Conservation (phyloP, 2,113 vertebrate species). For the Osmerus eperlanus region DNA sequence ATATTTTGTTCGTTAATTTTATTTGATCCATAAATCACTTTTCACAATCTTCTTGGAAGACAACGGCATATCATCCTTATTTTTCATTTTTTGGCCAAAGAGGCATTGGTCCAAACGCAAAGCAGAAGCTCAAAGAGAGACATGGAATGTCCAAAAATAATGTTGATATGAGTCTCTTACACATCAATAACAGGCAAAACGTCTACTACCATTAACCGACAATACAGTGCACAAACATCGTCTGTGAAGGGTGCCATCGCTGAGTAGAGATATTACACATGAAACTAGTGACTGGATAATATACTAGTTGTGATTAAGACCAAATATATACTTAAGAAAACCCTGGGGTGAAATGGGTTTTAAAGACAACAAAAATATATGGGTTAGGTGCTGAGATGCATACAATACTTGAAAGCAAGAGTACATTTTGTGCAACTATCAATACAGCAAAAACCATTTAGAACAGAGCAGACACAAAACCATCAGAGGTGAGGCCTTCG, state of each 20-base stretch:
- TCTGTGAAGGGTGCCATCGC: conserved; percentile 36
- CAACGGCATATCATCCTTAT: conserved; percentile 64
- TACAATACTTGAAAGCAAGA: conserved; percentile 11
- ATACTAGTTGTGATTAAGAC: neutral
- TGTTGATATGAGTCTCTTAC: conserved; percentile 39
- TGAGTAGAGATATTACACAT: neutral
- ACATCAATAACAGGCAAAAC: conserved; percentile 49
- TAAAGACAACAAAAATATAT: neutral
- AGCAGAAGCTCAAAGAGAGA: conserved; percentile 62
- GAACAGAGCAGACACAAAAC: conserved; percentile 13
- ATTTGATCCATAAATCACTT: conserved; percentile 64
- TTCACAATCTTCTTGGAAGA: conserved; percentile 80
- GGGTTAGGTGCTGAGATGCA: conserved; percentile 2
- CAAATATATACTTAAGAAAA: neutral
- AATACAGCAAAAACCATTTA: conserved; percentile 22
- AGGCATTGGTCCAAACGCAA: conserved; percentile 68
- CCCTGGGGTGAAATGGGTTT: neutral
- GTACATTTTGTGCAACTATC: conserved; percentile 4
- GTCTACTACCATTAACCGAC: conserved; percentile 50
- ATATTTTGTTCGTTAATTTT: conserved; percentile 29
- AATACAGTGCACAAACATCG: conserved; percentile 57
- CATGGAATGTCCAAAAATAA: conserved; percentile 60
- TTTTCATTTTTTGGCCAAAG: conserved; percentile 62
- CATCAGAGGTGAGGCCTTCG: conserved; percentile 34
- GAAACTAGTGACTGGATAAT: neutral